Percentiles rank a stretch among this genome's conserved stretches.
phyloP scores from a whole-genome alignment of 2,888 invertebrate species.

The Dolomedes plantarius region DNA sequence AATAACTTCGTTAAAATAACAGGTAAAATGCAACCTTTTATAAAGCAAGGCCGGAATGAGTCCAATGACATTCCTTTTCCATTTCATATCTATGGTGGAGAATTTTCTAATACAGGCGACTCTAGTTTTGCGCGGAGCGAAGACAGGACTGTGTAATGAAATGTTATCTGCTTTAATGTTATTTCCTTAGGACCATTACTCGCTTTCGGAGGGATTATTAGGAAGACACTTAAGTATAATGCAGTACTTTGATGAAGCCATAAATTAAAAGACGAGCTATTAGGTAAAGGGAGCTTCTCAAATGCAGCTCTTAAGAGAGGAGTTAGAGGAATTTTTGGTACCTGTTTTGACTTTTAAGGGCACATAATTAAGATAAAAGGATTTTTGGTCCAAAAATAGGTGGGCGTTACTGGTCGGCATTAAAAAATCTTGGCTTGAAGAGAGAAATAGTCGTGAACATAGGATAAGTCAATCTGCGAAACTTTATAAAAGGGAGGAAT shows the following conservation, averaged over 20 bases:
- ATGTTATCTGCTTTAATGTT: constrained; percentile 1
- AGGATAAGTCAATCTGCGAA: too few relatives aligned
- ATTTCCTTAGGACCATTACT: background rate
- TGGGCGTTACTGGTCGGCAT: too few relatives aligned
- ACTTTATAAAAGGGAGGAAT: too few relatives aligned
- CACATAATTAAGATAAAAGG: too few relatives aligned
- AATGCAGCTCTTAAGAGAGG: background rate
- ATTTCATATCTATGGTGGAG: background rate
- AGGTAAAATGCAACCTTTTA: too few relatives aligned
- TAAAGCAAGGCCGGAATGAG: too few relatives aligned
- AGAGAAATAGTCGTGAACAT: too few relatives aligned
- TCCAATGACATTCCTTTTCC: background rate
- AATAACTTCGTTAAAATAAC: too few relatives aligned
- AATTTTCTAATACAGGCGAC: background rate
- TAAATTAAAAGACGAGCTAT: background rate
- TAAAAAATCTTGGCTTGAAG: too few relatives aligned
- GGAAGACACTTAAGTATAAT: background rate
- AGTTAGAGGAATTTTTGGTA: background rate
- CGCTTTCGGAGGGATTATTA: background rate
- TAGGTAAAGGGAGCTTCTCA: background rate
- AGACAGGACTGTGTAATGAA: background rate
- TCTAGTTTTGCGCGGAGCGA: background rate
- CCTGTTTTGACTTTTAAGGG: background rate
- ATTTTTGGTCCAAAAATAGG: too few relatives aligned
- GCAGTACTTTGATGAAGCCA: background rate